Evolutionary conservation across 2,888 invertebrate genomes (phyloP).

Genomic region (Octonoba sinensis): DNA sequence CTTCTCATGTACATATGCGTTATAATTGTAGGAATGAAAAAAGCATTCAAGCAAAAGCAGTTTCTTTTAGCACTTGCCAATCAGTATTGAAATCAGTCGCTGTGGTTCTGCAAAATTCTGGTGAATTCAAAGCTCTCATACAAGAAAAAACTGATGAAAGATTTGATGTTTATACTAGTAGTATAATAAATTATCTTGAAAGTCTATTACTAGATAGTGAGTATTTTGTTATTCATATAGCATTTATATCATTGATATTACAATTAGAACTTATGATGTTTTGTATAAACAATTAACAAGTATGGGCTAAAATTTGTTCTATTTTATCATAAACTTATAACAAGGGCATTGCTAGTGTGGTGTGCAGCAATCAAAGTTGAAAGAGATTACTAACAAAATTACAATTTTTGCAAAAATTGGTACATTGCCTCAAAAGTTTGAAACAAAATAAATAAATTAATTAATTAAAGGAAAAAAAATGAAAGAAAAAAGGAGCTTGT

Average conservation of each 20-base stretch:
- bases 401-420: too few relatives aligned
- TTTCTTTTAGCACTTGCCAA: conserved; percentile 2
- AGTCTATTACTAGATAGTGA: conserved; percentile 23
- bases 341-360: too few relatives aligned
- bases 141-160: background rate
- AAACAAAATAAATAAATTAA: too few relatives aligned
- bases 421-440: too few relatives aligned
- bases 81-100: conserved; percentile 20
- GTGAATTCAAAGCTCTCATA: background rate
- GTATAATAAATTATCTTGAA: background rate
- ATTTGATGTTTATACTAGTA: background rate
- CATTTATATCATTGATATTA: too few relatives aligned
- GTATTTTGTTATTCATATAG: background rate
- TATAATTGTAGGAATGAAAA: conserved; percentile 1
- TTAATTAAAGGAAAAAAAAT: too few relatives aligned
- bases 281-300: too few relatives aligned
- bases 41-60: conserved; percentile 8
- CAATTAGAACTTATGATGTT: background rate
- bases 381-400: too few relatives aligned
- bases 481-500: too few relatives aligned
- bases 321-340: too few relatives aligned
- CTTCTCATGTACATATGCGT: background rate
- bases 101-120: conserved; percentile 19
- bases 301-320: too few relatives aligned
- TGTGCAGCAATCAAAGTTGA: too few relatives aligned